Evolutionary conservation across 2,797 vertebrate species (phyloP).

Genomic region (Parambassis ranga): DNA sequence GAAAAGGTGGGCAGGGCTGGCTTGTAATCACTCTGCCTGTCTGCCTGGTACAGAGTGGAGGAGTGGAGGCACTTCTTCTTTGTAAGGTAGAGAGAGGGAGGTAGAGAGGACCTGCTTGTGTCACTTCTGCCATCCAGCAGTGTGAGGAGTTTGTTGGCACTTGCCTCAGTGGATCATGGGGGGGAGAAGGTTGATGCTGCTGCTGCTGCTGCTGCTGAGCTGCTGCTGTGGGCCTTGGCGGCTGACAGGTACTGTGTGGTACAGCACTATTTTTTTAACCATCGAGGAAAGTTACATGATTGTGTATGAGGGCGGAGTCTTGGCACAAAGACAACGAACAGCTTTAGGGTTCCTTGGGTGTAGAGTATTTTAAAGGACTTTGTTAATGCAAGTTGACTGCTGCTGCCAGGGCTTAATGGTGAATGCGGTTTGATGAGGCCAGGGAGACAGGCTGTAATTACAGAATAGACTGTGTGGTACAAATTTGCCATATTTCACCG

Average conservation of each 20-base stretch:
- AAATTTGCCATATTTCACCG: not conserved
- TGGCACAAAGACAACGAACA: conserved; percentile 18
- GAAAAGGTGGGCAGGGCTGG: conserved; percentile 62
- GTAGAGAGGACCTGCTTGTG: conserved; percentile 17
- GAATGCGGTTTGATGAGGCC: conserved; percentile 15
- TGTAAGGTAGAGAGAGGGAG: conserved; percentile 9
- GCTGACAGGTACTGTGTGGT: conserved; percentile 70
- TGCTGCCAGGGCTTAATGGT: conserved; percentile 50
- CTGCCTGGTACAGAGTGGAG: conserved; percentile 71
- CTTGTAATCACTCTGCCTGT: conserved; percentile 78
- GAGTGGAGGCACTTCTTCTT: conserved; percentile 37
- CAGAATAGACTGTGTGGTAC: not conserved
- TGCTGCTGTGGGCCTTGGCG: conserved; percentile 63
- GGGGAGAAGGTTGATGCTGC: conserved; percentile 47
- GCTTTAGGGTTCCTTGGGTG: conserved; percentile 29
- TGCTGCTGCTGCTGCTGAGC: no score
- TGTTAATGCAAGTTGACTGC: conserved; percentile 62
- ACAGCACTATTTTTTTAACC: conserved; percentile 25
- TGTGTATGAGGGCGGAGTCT: conserved; percentile 3
- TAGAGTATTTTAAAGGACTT: conserved; percentile 43
- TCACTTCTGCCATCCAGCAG: conserved; percentile 32
- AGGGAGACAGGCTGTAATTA: not conserved
- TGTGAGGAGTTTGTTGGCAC: conserved; percentile 27
- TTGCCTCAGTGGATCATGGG: conserved; percentile 52
- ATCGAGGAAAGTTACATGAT: conserved; percentile 2